Evolutionary conservation across 2,888 invertebrate genomes (phyloP).

Genomic region (Pyralis farinalis): DNA sequence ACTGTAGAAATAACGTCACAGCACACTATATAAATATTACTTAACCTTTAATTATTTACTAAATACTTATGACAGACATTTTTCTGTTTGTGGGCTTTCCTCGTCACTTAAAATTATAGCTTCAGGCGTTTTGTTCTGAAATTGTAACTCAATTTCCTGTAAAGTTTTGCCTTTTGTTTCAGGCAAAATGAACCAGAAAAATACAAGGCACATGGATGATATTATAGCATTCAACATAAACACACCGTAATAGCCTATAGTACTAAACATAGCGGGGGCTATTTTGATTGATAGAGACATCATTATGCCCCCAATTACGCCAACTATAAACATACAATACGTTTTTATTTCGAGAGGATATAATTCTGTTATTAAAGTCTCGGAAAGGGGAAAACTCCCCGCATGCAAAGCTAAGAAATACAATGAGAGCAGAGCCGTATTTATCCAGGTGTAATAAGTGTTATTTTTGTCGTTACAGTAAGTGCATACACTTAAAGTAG

Average conservation of each 20-base stretch:
- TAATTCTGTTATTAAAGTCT: slow-evolving; percentile 27
- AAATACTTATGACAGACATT: too few relatives aligned
- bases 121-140: slow-evolving; percentile 21
- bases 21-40: too few relatives aligned
- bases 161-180: slow-evolving; percentile 35
- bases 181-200: slow-evolving; percentile 27
- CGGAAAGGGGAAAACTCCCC: slow-evolving; percentile 22
- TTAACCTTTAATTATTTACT: too few relatives aligned
- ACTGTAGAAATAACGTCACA: too few relatives aligned
- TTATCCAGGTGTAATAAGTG: slow-evolving; percentile 10
- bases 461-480: background rate
- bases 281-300: slow-evolving; percentile 26
- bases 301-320: slow-evolving; percentile 18
- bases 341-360: slow-evolving; percentile 30
- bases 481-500: slow-evolving; percentile 17
- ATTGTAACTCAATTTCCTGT: slow-evolving; percentile 33
- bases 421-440: slow-evolving; percentile 14
- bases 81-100: background rate
- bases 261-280: slow-evolving; percentile 19
- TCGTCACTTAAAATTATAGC: background rate
- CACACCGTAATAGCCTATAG: slow-evolving; percentile 29
- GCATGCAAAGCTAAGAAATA: slow-evolving; percentile 19
- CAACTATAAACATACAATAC: slow-evolving; percentile 17
- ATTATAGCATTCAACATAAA: slow-evolving; percentile 25
- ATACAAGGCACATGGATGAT: slow-evolving; percentile 21